A percentile compares a stretch with the other conserved stretches of the same genome.
Conservation (phyloP, 2,888 invertebrate genomes). For the Spodoptera exigua region DNA sequence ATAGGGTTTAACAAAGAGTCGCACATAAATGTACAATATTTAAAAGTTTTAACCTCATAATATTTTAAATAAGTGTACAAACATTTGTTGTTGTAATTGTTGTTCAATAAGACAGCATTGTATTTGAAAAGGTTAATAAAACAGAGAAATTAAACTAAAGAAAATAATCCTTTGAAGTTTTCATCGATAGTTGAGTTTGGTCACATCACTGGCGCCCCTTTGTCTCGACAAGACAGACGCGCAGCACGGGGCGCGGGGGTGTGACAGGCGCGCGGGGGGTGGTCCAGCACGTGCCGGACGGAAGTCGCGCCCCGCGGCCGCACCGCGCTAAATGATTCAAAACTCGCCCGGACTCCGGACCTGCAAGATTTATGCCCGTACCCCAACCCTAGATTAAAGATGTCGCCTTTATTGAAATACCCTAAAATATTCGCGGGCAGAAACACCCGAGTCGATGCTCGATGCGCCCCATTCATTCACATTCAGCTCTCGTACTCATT, state of each 20-base stretch:
- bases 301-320: conserved; percentile 84
- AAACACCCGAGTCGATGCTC: conserved; percentile 32
- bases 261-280: conserved; percentile 61
- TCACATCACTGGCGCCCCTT: conserved; percentile 82
- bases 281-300: conserved; percentile 86
- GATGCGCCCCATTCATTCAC: conserved; percentile 71
- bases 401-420: conserved; percentile 89
- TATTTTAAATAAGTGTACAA: not conserved
- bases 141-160: not conserved
- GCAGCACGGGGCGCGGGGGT: conserved; percentile 67
- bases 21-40: too few relatives aligned
- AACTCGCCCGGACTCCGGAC: conserved; percentile 81
- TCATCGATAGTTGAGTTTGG: conserved; percentile 45
- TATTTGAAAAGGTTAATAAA: too few relatives aligned
- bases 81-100: too few relatives aligned
- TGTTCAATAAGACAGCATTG: too few relatives aligned
- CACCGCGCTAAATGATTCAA: conserved; percentile 89
- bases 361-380: conserved; percentile 89
- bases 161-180: conserved; percentile 45
- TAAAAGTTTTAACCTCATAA: not conserved
- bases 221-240: conserved; percentile 89
- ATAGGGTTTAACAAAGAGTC: too few relatives aligned
- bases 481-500: conserved; percentile 77
- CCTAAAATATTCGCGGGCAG: conserved; percentile 70
- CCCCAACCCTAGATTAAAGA: conserved; percentile 89